Percentiles rank a stretch among this genome's conserved stretches.
phyloP scores from a whole-genome alignment of 2,888 invertebrate genomes.

The Spisula subtruncata region DNA sequence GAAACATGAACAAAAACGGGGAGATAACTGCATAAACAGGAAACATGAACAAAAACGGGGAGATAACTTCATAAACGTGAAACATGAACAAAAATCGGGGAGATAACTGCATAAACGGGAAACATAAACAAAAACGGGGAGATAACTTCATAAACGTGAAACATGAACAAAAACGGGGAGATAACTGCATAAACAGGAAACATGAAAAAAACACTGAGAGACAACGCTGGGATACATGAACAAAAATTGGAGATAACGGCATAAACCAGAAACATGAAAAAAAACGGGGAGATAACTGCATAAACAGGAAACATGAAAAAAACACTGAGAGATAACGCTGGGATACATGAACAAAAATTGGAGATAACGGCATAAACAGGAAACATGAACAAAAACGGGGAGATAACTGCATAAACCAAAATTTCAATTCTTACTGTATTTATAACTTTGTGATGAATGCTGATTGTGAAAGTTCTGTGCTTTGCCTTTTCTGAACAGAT shows the following conservation, averaged over 20 bases:
- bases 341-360: constrained; percentile 52
- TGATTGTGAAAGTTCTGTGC: neutral
- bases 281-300: constrained; percentile 39
- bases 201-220: constrained; percentile 47
- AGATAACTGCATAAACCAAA: neutral
- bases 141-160: constrained; percentile 52
- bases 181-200: constrained; percentile 54
- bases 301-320: constrained; percentile 55
- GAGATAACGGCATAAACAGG: constrained; percentile 43
- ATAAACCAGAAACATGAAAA: constrained; percentile 56
- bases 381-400: constrained; percentile 54
- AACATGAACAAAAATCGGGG: constrained; percentile 51
- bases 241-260: constrained; percentile 32
- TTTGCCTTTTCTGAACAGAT: too few species aligned
- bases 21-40: constrained; percentile 43
- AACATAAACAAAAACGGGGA: constrained; percentile 50
- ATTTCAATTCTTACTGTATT: neutral
- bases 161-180: constrained; percentile 46
- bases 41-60: constrained; percentile 54
- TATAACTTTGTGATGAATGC: neutral
- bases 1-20: constrained; percentile 54
- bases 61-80: constrained; percentile 50
- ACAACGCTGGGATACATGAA: constrained; percentile 52
- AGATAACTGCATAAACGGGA: constrained; percentile 50
- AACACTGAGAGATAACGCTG: constrained; percentile 39